Conservation (phyloP, 1,140 invertebrate species). For the Heliconius himera region DNA sequence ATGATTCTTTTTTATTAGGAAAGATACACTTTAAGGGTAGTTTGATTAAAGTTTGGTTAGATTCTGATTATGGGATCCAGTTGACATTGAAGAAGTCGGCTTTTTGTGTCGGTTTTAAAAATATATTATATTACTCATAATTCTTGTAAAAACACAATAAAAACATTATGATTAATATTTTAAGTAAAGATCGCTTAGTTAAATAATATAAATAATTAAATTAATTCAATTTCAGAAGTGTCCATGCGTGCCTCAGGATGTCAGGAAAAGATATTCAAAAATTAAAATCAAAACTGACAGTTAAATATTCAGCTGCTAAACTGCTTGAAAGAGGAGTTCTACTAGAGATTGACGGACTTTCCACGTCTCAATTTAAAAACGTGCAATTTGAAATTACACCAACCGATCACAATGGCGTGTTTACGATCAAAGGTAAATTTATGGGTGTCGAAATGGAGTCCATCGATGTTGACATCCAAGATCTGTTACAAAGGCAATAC, state of each 20-base stretch:
- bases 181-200: no score
- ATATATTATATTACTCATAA: no score
- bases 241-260: constrained; percentile 79
- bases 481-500: constrained; percentile 90
- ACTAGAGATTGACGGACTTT: constrained; percentile 87
- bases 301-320: constrained; percentile 88
- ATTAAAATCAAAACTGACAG: constrained; percentile 83
- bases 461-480: constrained; percentile 89
- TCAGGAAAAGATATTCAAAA: constrained; percentile 82
- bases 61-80: no score
- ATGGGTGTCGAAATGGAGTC: constrained; percentile 91
- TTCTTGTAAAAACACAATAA: no score
- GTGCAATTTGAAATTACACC: constrained; percentile 90
- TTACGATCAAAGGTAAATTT: constrained; percentile 89
- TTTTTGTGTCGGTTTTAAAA: no score
- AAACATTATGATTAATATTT: no score
- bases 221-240: constrained; percentile 71
- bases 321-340: constrained; percentile 89
- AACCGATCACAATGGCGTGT: constrained; percentile 86
- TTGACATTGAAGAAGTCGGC: no score
- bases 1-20: no score
- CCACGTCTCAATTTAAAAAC: constrained; percentile 87
- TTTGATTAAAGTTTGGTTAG: no score
- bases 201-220: not conserved
- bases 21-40: no score